Base-by-base conservation (phyloP, 2,888 invertebrate species). In the Cybosia mesomella region DNA sequence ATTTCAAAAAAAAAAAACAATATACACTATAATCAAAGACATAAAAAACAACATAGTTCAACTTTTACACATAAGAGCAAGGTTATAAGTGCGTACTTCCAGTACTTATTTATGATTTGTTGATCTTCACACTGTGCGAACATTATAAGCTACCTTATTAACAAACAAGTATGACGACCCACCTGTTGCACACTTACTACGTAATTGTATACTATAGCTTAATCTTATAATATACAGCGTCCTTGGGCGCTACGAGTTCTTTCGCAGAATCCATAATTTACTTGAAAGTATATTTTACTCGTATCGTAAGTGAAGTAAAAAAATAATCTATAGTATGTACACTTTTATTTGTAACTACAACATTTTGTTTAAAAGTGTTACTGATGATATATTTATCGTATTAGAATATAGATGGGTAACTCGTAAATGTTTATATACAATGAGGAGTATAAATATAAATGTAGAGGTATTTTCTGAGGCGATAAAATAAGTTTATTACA, bases 321-420 rank as follows among this genome's bases (percentile, higher is more conserved):
- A 55, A 53, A 53, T 49, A 18, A 49, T 22, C 21, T 24, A 66
- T 59, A 28, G 34, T 8, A 53, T 59, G 36, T 9, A 49, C 2
- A 49, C 8, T 49, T 59, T 65, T 54, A 36, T 59, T 36, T 59
- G 36, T 15, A 59, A 59, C 53, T 54, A 57, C 59, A 59, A 54
- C 28, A 54, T 54, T 54, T 59, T 32, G 53, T 18, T 18, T 58
- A 67, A 58, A 67, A 69, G 61, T 55, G 58, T 54, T 63, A 11
- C 13, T 22, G 59, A 34, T 39, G 63, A 62, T 28, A 54, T 59
- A 22, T 64, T 64, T 59, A 68, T 59, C 13, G 60, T 24, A 54
- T 59, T 39, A 28, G 24, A 24, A 59, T 28, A 58, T 32, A 32
- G 39, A 36, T 9, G 15, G 60, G 7, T 34, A 53, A 24, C 18